Evolutionary conservation across 2,888 invertebrate genomes (phyloP).

Genomic region (Aphidoletes aphidimyza): DNA sequence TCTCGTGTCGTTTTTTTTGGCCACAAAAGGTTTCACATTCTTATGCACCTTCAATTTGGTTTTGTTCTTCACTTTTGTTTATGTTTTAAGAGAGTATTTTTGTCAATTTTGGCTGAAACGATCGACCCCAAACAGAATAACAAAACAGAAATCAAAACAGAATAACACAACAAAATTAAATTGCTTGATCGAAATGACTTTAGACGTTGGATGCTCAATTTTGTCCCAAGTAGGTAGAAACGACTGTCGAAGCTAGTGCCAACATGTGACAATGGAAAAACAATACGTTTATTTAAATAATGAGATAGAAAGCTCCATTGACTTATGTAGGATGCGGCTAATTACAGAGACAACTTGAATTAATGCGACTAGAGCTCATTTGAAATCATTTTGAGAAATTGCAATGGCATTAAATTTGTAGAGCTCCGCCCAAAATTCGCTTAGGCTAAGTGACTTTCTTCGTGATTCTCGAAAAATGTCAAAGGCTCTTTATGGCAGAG

Average conservation of each 20-base stretch:
- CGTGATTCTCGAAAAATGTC: no score
- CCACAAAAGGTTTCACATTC: neutral
- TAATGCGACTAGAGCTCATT: no score
- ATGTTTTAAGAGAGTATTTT: neutral
- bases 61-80: neutral
- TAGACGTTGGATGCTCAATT: neutral
- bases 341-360: no score
- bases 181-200: neutral
- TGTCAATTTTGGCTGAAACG: neutral
- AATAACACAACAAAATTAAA: neutral
- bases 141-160: no score
- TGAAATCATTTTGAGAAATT: no score
- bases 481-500: no score
- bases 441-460: no score
- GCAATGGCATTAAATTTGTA: no score
- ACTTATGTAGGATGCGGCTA: no score
- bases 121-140: no score
- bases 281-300: neutral
- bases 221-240: constrained; percentile 7
- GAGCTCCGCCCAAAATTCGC: no score
- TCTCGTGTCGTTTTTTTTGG: neutral
- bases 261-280: neutral
- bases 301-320: neutral
- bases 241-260: neutral
- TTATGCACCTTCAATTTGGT: neutral